Evolutionary conservation across 2,888 invertebrate species (phyloP).

Genomic region (Heliconius sara): DNA sequence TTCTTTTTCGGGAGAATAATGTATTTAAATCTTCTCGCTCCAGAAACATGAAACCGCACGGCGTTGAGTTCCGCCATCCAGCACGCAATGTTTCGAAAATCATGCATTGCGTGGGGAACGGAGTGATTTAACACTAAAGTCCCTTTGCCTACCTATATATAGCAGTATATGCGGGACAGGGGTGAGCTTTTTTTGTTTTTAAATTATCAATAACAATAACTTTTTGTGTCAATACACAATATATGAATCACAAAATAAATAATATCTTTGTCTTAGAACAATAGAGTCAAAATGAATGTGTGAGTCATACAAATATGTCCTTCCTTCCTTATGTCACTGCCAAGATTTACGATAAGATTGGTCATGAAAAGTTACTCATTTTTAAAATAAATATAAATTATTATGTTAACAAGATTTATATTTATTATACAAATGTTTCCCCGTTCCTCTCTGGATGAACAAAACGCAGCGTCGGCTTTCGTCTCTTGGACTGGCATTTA

Average conservation of each 20-base stretch:
- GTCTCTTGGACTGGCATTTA: no score
- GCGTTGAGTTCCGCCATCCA: no score
- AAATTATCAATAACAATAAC: neutral
- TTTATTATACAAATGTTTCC: neutral
- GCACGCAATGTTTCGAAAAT: no score
- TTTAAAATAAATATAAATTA: neutral
- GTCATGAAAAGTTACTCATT: neutral
- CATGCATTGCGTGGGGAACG: no score
- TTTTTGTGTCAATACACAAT: neutral
- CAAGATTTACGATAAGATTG: conserved; percentile 13
- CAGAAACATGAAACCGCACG: no score
- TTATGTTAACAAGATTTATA: neutral
- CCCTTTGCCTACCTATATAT: no score
- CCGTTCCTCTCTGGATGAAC: neutral
- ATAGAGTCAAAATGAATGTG: conserved; percentile 9
- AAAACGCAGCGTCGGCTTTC: no score
- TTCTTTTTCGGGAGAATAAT: no score
- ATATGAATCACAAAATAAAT: conserved; percentile 5
- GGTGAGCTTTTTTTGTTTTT: neutral
- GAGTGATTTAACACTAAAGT: no score
- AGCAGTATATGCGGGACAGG: neutral
- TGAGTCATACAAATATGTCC: conserved; percentile 5
- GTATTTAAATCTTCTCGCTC: no score
- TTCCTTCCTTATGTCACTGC: conserved; percentile 11
- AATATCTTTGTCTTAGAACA: conserved; percentile 20